A percentile compares a stretch with the other conserved stretches of the same genome.
These are phyloP conservation scores for Euura lappo DNA, from an alignment of 1,140 invertebrate species.

Conservation along the genomic window DNA sequence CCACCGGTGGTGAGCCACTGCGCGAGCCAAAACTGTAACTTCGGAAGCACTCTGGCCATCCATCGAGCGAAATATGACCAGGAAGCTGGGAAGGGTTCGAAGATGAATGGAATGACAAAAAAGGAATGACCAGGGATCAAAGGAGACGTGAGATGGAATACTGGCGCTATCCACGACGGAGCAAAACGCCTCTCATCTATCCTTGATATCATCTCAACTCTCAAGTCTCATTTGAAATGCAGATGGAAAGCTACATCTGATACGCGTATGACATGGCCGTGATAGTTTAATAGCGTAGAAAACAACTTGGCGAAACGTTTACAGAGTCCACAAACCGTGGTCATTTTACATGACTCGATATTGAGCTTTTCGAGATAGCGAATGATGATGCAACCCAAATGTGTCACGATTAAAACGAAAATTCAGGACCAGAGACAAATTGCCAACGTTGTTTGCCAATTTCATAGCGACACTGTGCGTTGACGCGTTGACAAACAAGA, in stretches of 20 bases:
- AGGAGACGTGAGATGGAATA: background rate
- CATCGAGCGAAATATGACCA: background rate
- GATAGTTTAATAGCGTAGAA: background rate
- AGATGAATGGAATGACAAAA: background rate
- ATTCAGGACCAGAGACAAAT: background rate
- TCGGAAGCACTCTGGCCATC: background rate
- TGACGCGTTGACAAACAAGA: background rate
- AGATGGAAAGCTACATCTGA: background rate
- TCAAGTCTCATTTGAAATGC: background rate
- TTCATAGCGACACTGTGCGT: background rate
- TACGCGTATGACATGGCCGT: background rate
- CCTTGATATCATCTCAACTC: background rate
- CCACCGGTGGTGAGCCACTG: background rate
- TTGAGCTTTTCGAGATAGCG: no score
- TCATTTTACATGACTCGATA: no score
- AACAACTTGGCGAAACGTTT: no score
- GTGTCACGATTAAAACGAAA: background rate
- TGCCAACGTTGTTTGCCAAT: background rate
- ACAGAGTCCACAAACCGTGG: no score
- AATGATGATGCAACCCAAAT: no score
- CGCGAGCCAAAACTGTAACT: background rate
- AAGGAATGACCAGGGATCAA: background rate
- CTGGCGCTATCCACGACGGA: background rate
- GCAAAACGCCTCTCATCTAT: background rate
- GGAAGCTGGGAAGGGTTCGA: background rate